A percentile compares a stretch with the other conserved stretches of the same genome.
Conservation (phyloP, 2,113 vertebrate species). For the Daboia siamensis region DNA sequence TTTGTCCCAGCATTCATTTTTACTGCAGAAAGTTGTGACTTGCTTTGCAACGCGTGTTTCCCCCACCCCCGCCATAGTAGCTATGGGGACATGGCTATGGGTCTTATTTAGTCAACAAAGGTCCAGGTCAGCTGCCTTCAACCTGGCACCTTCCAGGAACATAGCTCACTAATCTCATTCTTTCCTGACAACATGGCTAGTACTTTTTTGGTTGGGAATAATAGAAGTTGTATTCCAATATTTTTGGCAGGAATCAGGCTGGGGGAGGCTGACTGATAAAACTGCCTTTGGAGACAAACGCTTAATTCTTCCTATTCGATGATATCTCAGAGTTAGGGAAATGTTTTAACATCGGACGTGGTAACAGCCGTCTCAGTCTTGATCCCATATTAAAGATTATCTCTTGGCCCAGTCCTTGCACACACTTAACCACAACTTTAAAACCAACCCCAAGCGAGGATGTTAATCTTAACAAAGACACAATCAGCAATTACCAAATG, state of each 20-base stretch:
- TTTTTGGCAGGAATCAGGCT: neutral
- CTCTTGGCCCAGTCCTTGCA: neutral
- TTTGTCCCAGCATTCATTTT: neutral
- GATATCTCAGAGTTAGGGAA: neutral
- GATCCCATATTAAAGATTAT: conserved; percentile 10
- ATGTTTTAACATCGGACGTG: conserved; percentile 34
- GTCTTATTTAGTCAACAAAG: neutral
- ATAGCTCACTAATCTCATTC: neutral
- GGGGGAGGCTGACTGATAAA: neutral
- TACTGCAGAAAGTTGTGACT: neutral
- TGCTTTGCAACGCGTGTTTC: neutral
- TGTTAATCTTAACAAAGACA: neutral
- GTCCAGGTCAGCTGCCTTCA: neutral
- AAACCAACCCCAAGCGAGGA: neutral
- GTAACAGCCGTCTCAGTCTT: conserved; percentile 41
- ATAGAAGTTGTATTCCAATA: neutral
- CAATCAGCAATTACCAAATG: neutral
- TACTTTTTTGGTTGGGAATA: neutral
- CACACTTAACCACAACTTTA: neutral
- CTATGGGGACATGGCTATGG: neutral
- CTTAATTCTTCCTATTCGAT: neutral
- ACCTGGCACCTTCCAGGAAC: neutral
- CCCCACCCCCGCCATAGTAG: too few relatives aligned
- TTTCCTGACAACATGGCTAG: neutral
- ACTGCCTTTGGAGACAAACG: neutral